Evolutionary conservation across 2,888 invertebrate genomes (phyloP).

Genomic region (Drosophila nr. perissopoda): DNA sequence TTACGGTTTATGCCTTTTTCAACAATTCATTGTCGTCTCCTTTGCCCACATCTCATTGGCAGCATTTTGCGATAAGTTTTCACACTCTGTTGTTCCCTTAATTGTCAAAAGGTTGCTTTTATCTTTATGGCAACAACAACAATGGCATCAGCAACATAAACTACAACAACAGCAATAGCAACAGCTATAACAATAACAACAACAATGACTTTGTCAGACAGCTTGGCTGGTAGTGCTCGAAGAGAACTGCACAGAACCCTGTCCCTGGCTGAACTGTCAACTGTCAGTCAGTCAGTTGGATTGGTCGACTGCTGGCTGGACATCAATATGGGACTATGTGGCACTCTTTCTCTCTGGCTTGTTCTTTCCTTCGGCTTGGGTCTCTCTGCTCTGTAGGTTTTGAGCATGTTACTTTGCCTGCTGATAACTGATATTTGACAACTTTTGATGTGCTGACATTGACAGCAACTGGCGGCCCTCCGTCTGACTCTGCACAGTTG

Average conservation of each 20-base stretch:
- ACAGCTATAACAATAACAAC: constrained; percentile 29
- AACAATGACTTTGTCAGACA: constrained; percentile 61
- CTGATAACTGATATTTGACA: constrained; percentile 80
- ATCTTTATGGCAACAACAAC: constrained; percentile 59
- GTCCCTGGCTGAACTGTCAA: constrained; percentile 73
- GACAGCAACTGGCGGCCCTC: constrained; percentile 71
- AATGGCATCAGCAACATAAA: constrained; percentile 23
- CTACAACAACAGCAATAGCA: constrained; percentile 22
- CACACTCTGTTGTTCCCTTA: constrained; percentile 64
- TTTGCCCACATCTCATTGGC: constrained; percentile 32
- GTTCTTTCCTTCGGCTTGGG: not conserved
- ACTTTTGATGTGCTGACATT: constrained; percentile 81
- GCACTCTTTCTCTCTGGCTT: constrained; percentile 26
- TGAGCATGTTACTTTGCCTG: constrained; percentile 71
- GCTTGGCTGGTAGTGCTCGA: constrained; percentile 61
- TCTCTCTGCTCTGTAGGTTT: constrained; percentile 36
- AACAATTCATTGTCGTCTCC: constrained; percentile 36
- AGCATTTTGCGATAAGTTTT: constrained; percentile 55
- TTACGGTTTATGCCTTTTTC: constrained; percentile 7
- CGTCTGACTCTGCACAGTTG: constrained; percentile 47
- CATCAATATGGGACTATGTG: constrained; percentile 66
- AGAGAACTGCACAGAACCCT: constrained; percentile 18
- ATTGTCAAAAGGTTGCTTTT: constrained; percentile 74
- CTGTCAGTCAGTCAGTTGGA: constrained; percentile 76
- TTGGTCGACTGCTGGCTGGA: constrained; percentile 50